Base-by-base conservation (phyloP, 1,140 invertebrate species). In the Melitaea cinxia region DNA sequence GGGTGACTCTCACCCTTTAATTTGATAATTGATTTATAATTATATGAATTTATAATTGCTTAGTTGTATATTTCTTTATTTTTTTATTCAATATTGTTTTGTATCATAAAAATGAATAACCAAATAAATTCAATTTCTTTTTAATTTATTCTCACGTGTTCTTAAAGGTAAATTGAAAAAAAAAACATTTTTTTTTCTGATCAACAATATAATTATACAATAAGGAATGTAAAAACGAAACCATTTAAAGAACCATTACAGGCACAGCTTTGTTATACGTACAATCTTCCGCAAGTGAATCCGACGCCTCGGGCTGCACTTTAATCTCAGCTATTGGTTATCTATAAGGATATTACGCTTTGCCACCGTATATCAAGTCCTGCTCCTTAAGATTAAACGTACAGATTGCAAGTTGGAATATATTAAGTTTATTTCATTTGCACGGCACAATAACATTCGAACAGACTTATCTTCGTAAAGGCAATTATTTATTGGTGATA, bases 341-440 rank as follows among this genome's bases (percentile, higher is more conserved):
- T 58, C 56, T 58, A 45, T 45, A 58, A 58, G 56, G 56, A 58
- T 58, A 58, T 58, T 58, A 58, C 56, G 42, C 42, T 47, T 58
- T 58, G 56, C 56, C 56, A 58, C 56, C 56, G 56, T 58, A 58
- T 42, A 58, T 58, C 56, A 58, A 58, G 56, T n/a, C 42, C 56
- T 58, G 39, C 42, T 45, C 56, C 56, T 42, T 28, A 42, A 58
- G 56, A 58, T 58, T 42, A 28, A 28, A 49, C 24, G 56, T 45
- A 58, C 56, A 19, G 56, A 58, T 58, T 58, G 56, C 42, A 45
- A 58, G 42, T 28, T 58, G 42, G 56, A 58, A 58, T 58, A 58
- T 58, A 58, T 58, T 58, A 58, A 58, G 56, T 58, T 47, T 47
- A 35, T 42, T 58, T 58, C 56, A 58, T 58, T 58, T 42, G 56